phyloP scores from a whole-genome alignment of 2,113 vertebrate genomes.

The Microcebus murinus region DNA sequence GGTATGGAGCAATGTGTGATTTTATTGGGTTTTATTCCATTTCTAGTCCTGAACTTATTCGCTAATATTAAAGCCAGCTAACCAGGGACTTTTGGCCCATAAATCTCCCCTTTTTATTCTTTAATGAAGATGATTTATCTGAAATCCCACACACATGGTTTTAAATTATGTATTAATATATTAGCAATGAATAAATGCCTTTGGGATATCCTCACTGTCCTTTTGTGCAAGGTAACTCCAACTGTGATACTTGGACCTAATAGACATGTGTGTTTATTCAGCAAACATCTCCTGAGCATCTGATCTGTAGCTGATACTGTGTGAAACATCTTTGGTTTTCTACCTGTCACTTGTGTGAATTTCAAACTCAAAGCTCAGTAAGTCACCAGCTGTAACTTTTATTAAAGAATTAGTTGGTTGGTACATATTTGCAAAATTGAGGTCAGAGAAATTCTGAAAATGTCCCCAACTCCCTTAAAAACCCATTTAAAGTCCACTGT shows the following conservation, averaged over 20 bases:
- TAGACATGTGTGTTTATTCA: not conserved
- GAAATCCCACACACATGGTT: not conserved
- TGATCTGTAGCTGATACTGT: not conserved
- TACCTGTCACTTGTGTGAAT: not conserved
- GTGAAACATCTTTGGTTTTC: not conserved
- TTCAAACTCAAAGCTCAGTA: not conserved
- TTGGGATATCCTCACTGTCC: not conserved
- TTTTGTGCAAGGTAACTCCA: not conserved
- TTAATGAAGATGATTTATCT: constrained; percentile 20
- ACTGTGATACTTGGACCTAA: not conserved
- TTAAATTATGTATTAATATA: not conserved
- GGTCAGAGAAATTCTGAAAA: constrained; percentile 2
- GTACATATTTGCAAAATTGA: not conserved
- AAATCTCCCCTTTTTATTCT: not conserved
- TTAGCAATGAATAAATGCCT: not conserved
- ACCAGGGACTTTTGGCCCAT: not conserved
- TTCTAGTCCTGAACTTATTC: not conserved
- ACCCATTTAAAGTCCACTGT: not conserved
- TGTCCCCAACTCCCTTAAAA: not conserved
- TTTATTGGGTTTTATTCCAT: not conserved
- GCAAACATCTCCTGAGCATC: not conserved
- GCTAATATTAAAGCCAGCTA: not conserved
- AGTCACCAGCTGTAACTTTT: not conserved
- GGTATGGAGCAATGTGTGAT: not conserved
- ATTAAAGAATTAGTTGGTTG: not conserved